Conservation (phyloP, 2,797 vertebrate genomes). For the Acrossocheilus fasciatus region DNA sequence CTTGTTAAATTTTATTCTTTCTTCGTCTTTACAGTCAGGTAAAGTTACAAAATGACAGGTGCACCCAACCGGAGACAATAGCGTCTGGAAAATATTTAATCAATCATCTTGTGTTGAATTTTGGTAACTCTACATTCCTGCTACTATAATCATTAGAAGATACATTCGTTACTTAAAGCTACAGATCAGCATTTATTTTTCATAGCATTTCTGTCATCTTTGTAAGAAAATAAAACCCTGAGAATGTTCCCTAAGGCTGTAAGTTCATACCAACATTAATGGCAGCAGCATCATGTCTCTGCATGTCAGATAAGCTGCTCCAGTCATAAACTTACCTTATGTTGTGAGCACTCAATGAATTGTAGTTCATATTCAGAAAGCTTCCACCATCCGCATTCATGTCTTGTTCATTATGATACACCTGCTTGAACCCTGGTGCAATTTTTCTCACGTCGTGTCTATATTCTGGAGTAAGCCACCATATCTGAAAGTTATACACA, state of each 20-base stretch:
- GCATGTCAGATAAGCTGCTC: slow-evolving; percentile 35
- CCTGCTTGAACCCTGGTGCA: slow-evolving; percentile 81
- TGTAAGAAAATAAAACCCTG: background rate
- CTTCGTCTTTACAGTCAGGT: background rate
- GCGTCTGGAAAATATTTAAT: background rate
- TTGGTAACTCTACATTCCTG: background rate
- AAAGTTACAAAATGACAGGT: background rate
- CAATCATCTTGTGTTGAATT: background rate
- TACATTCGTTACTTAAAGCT: background rate
- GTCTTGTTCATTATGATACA: slow-evolving; percentile 73
- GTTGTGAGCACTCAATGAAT: slow-evolving; percentile 70
- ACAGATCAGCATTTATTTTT: background rate
- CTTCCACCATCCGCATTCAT: slow-evolving; percentile 63
- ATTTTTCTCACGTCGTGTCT: slow-evolving; percentile 75
- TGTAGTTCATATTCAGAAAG: slow-evolving; percentile 87
- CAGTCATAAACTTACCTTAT: slow-evolving; percentile 79
- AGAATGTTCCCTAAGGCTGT: slow-evolving; percentile 15
- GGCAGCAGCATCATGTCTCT: slow-evolving; percentile 43
- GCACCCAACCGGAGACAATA: background rate
- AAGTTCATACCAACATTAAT: slow-evolving; percentile 14
- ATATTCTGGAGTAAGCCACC: slow-evolving; percentile 85
- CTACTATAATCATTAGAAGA: background rate
- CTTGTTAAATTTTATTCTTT: slow-evolving; percentile 21
- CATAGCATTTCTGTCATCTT: background rate
- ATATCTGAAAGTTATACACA: slow-evolving; percentile 75